Conservation (phyloP, 2,888 invertebrate genomes). For the Idaea biselata region DNA sequence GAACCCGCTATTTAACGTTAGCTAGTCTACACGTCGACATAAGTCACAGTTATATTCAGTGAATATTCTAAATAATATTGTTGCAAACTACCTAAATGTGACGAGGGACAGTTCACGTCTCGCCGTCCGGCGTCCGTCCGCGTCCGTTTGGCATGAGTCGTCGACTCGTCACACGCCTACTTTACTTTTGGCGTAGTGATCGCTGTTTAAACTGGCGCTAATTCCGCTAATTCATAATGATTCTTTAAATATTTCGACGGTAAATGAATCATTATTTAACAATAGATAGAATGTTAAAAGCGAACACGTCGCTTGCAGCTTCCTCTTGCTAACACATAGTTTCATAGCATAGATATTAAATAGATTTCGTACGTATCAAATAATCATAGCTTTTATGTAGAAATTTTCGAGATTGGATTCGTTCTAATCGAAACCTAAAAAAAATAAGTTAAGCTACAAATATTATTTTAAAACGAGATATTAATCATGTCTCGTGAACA, state of each 20-base stretch:
- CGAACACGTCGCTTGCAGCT: background rate
- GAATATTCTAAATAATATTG: slow-evolving; percentile 33
- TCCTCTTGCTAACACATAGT: background rate
- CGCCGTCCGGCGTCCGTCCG: slow-evolving; percentile 33
- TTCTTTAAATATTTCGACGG: slow-evolving; percentile 31
- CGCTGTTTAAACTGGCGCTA: slow-evolving; percentile 41
- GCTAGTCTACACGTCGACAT: slow-evolving; percentile 23
- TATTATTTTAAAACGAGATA: too few relatives aligned
- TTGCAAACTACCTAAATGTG: slow-evolving; percentile 33
- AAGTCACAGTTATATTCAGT: slow-evolving; percentile 37
- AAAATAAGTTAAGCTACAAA: too few relatives aligned
- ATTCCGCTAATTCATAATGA: slow-evolving; percentile 47
- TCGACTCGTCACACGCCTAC: slow-evolving; percentile 59
- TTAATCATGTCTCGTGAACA: too few relatives aligned
- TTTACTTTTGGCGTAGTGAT: slow-evolving; percentile 50
- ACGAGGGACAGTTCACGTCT: slow-evolving; percentile 42
- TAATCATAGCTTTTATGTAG: too few relatives aligned
- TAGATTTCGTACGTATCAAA: background rate
- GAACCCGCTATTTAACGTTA: slow-evolving; percentile 34
- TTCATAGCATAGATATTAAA: background rate
- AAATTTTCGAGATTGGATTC: too few relatives aligned
- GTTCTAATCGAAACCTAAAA: too few relatives aligned
- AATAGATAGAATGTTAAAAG: background rate
- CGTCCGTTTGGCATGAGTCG: slow-evolving; percentile 57
- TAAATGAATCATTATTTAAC: background rate